Conservation (phyloP, 2,113 vertebrate species). For the Scophthalmus maximus region DNA sequence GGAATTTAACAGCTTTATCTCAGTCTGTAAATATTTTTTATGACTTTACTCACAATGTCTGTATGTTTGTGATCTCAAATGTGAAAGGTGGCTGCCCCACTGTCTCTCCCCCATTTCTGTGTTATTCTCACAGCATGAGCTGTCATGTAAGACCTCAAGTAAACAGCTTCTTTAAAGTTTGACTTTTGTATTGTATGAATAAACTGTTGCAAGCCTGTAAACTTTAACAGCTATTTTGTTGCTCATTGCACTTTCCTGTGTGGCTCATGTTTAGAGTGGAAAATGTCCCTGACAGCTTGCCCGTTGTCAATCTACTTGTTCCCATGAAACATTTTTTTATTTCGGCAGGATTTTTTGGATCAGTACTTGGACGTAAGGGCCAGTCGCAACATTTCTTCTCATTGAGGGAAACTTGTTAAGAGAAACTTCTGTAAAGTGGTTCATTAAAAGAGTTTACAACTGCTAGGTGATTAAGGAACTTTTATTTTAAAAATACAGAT, state of each 20-base stretch:
- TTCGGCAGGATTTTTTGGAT: constrained; percentile 28
- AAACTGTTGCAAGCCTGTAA: constrained; percentile 71
- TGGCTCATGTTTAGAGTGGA: constrained; percentile 70
- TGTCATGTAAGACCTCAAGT: constrained; percentile 58
- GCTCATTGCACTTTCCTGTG: constrained; percentile 71
- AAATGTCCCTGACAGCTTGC: constrained; percentile 69
- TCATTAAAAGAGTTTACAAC: constrained; percentile 73
- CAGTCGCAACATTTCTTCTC: constrained; percentile 55
- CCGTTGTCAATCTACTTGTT: constrained; percentile 72
- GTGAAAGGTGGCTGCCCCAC: constrained; percentile 44
- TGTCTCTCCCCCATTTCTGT: constrained; percentile 48
- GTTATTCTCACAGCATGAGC: constrained; percentile 27
- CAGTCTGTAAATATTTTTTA: constrained; percentile 69
- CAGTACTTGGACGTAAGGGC: constrained; percentile 25
- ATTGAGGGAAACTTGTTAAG: constrained; percentile 71
- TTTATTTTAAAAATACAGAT: constrained; percentile 70
- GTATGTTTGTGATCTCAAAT: constrained; percentile 57
- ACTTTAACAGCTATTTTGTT: constrained; percentile 76
- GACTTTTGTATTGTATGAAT: constrained; percentile 60
- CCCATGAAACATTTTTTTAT: constrained; percentile 71
- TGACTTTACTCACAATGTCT: constrained; percentile 63
- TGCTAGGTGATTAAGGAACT: constrained; percentile 65
- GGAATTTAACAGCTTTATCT: constrained; percentile 58
- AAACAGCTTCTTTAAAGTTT: constrained; percentile 67
- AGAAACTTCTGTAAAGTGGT: constrained; percentile 66